Conservation (phyloP, 2,797 vertebrate species). For the Orientallactaga sibirica region DNA sequence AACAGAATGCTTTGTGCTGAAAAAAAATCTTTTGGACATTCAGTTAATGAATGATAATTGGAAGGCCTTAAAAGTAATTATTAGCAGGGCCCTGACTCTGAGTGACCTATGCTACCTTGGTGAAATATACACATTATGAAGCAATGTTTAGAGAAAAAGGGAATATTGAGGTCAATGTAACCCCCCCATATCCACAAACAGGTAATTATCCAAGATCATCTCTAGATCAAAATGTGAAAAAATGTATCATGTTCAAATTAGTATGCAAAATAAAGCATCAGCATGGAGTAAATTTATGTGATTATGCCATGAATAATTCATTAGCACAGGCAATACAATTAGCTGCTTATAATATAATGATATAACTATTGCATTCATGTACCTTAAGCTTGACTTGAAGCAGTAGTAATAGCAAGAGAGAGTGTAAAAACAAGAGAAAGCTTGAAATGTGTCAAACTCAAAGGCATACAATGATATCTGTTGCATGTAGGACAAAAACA, state of each 20-base stretch:
- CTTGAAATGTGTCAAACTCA: conserved; percentile 68
- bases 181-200: conserved; percentile 60
- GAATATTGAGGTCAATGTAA: conserved; percentile 77
- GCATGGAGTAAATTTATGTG: conserved; percentile 82
- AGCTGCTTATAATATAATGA: conserved; percentile 80
- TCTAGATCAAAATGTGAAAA: conserved; percentile 85
- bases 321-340: conserved; percentile 86
- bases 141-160: conserved; percentile 55
- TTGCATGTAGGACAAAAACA: conserved; percentile 72
- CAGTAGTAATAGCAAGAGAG: conserved; percentile 75
- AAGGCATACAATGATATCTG: conserved; percentile 69
- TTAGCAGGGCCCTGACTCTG: conserved; percentile 62
- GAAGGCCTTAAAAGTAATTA: conserved; percentile 67
- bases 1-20: conserved; percentile 35
- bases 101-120: conserved; percentile 35
- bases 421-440: conserved; percentile 82
- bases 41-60: conserved; percentile 66
- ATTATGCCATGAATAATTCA: conserved; percentile 87
- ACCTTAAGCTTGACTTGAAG: conserved; percentile 79
- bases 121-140: conserved; percentile 71
- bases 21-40: conserved; percentile 52
- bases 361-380: conserved; percentile 77
- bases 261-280: conserved; percentile 87
- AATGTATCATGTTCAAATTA: conserved; percentile 84
- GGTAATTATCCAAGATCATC: conserved; percentile 83